Base-by-base conservation (phyloP, 2,113 vertebrate genomes). In the Galemys pyrenaicus region DNA sequence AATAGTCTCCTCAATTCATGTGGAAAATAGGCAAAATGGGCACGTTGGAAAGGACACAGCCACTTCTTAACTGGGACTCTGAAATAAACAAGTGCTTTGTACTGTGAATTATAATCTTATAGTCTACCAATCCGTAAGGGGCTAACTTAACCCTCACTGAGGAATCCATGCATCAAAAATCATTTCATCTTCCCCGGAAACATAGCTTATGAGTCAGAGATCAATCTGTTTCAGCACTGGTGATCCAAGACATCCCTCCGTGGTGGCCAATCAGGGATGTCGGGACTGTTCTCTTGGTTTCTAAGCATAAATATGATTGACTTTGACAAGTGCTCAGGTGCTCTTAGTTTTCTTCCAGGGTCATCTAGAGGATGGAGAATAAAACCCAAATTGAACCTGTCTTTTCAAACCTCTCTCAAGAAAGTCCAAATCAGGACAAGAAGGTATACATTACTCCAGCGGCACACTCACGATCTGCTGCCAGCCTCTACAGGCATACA, bases 281-380 rank as follows among this genome's bases (percentile, higher is more conserved):
- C 39, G 26, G 46, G 71, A 74, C 32, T 74, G 71, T 24, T 46
- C 71, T 65, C 70, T 51, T 78, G 49, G 56, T 70, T 83, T 85
- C 54, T 30, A 51, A 58, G 73, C 37, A 32, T 35, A 32, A 88
- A 64, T 79, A 26, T 70, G 78, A 97, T 92, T 68, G 67, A 37
- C 22, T 82, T 9, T 68, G 91, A 87, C 94, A 79, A n/a, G 24
- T 78, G 51, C n/a, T 85, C 85, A 74, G 84, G 62, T 90, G 94
- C 77, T 93, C 93, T 94, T 41, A 60, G 88, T 94, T 94, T 94
- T 46, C 77, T 88, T 77, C 62, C 20, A 92, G 30, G 49, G 51
- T 84, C 83, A 51, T 87, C 83, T 56, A 20, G 10, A 90, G 77
- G 12, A 87, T 32, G 51, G 77, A 74, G 77, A 87, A 65, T 54